Conservation (phyloP, 64 coral and sea anemone genomes). For the Actinia tenebrosa region DNA sequence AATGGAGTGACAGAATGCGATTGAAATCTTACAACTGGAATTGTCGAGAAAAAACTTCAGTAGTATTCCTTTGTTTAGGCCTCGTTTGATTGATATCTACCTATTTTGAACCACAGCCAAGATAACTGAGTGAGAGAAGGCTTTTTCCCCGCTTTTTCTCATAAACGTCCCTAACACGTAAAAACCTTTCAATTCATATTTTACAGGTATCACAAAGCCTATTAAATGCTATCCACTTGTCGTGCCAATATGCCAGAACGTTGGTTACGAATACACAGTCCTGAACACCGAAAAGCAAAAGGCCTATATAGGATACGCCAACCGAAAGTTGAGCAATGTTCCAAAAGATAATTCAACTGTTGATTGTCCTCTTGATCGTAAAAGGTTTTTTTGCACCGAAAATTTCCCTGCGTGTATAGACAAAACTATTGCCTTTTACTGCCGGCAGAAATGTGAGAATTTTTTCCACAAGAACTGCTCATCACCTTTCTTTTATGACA, state of each 20-base stretch:
- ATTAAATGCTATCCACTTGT: constrained; percentile 15
- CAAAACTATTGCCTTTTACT: constrained; percentile 10
- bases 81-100: too few species aligned
- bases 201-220: neutral
- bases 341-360: neutral
- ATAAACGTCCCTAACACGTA: too few species aligned
- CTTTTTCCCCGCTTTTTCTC: too few species aligned
- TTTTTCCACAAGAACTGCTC: constrained; percentile 15
- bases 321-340: neutral
- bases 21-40: too few species aligned
- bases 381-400: constrained; percentile 19
- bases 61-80: too few species aligned
- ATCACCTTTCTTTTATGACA: neutral
- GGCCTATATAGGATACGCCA: neutral
- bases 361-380: neutral
- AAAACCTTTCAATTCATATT: too few species aligned
- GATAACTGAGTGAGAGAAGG: too few species aligned
- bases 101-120: too few species aligned
- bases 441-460: constrained; percentile 3
- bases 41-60: too few species aligned
- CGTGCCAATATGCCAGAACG: constrained; percentile 19
- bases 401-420: constrained; percentile 12
- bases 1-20: too few species aligned
- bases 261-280: constrained; percentile 11
- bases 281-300: neutral